Percentiles rank a stretch among this genome's conserved stretches.
These are phyloP conservation scores for Napeogenes sylphis DNA, from an alignment of 2,888 invertebrate species.

Conservation along the genomic window DNA sequence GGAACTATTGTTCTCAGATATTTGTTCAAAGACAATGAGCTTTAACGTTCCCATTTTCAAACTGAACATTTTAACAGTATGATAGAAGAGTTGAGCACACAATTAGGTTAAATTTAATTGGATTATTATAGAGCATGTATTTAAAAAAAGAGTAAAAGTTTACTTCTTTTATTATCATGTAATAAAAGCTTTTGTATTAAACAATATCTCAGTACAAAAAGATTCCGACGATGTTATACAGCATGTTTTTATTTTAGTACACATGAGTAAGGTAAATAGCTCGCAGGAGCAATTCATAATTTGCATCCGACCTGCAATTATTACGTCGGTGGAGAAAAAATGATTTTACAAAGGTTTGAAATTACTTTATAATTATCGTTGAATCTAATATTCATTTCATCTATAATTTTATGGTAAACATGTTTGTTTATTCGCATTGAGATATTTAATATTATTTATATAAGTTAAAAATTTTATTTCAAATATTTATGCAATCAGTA, in stretches of 20 bases:
- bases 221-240: neutral
- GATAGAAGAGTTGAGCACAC: no score
- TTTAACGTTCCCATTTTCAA: constrained; percentile 44
- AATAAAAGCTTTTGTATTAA: neutral
- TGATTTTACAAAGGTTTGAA: constrained; percentile 67
- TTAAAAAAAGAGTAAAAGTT: no score
- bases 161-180: neutral
- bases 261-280: constrained; percentile 51
- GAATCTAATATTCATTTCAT: constrained; percentile 26
- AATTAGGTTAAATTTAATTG: no score
- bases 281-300: constrained; percentile 68
- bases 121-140: no score
- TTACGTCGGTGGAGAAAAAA: constrained; percentile 62
- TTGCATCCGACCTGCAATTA: constrained; percentile 67
- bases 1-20: constrained; percentile 52
- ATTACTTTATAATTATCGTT: constrained; percentile 35
- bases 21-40: constrained; percentile 60
- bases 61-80: constrained; percentile 19
- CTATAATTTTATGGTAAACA: neutral
- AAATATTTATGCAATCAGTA: no score
- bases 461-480: no score
- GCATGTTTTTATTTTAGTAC: constrained; percentile 7
- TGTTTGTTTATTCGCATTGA: neutral
- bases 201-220: neutral
- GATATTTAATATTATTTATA: no score